Evolutionary conservation across 2,888 invertebrate species (phyloP).

Genomic region (Euplagia quadripunctaria): DNA sequence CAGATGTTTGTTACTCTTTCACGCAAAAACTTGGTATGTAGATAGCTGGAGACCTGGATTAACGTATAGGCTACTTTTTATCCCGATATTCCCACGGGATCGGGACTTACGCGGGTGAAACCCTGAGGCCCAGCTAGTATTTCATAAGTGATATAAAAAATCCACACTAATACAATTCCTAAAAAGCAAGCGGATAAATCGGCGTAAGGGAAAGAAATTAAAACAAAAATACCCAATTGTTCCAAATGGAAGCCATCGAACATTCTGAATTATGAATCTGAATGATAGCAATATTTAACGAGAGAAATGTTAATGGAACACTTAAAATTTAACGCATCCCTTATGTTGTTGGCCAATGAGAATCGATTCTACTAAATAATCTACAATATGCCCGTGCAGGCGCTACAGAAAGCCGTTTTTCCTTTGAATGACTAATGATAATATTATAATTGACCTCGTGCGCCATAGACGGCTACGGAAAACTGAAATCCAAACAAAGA

Average conservation of each 20-base stretch:
- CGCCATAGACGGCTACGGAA: conserved; percentile 44
- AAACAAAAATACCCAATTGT: conserved; percentile 6
- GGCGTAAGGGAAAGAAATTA: conserved; percentile 10
- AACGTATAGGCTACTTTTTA: too few species aligned
- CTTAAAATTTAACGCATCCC: conserved; percentile 62
- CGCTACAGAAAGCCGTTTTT: conserved; percentile 41
- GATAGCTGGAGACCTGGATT: too few species aligned
- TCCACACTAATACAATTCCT: too few species aligned
- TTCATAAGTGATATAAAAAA: too few species aligned
- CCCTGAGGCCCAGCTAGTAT: too few species aligned
- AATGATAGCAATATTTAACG: conserved; percentile 56
- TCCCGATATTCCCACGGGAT: too few species aligned
- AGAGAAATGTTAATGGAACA: conserved; percentile 49
- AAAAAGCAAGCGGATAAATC: not conserved
- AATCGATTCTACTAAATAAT: conserved; percentile 68
- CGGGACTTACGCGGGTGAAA: too few species aligned
- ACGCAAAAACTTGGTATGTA: too few species aligned
- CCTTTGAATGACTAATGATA: conserved; percentile 43
- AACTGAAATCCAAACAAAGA: conserved; percentile 64
- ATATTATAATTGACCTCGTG: conserved; percentile 30
- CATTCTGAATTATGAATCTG: conserved; percentile 41
- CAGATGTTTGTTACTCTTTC: too few species aligned
- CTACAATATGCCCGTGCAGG: conserved; percentile 49
- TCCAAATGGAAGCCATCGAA: conserved; percentile 20
- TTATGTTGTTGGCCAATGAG: conserved; percentile 54